phyloP scores from a whole-genome alignment of 2,797 vertebrate species.

The Xiphorhynchus erythropygius region DNA sequence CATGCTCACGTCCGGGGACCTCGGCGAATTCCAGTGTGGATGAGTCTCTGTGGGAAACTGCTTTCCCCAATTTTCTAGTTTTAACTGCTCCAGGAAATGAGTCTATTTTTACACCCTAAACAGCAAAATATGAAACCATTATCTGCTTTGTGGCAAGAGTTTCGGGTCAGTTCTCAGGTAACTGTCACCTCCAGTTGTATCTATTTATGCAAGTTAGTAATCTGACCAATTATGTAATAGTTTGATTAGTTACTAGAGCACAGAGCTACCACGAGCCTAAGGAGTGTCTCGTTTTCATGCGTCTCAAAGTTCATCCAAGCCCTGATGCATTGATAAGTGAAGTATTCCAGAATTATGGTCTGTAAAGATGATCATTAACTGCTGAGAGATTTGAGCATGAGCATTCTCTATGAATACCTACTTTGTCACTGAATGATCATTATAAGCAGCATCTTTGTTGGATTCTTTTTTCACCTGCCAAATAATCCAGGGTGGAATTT shows the following conservation, averaged over 20 bases:
- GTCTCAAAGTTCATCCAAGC: conserved; percentile 68
- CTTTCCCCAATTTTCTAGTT: conserved; percentile 16
- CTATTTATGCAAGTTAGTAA: background rate
- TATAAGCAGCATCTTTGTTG: background rate
- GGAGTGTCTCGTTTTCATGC: conserved; percentile 58
- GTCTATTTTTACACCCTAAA: conserved; percentile 54
- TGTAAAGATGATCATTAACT: conserved; percentile 53
- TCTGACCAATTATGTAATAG: conserved; percentile 37
- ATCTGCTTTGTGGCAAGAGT: background rate
- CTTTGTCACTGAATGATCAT: background rate
- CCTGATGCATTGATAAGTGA: conserved; percentile 69
- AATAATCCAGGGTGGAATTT: background rate
- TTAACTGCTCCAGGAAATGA: conserved; percentile 48
- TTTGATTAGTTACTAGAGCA: conserved; percentile 62
- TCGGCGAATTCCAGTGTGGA: background rate
- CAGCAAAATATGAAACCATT: conserved; percentile 15
- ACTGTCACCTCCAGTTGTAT: background rate
- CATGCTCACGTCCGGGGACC: conserved; percentile 53
- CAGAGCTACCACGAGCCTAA: conserved; percentile 14
- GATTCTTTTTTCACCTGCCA: background rate
- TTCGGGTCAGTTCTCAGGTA: conserved; percentile 33
- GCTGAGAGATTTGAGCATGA: background rate
- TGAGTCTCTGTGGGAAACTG: conserved; percentile 62
- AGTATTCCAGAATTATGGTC: conserved; percentile 41
- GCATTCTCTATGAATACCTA: background rate